Evolutionary conservation across 2,888 invertebrate species (phyloP).

Genomic region (Drosophila mimetica): DNA sequence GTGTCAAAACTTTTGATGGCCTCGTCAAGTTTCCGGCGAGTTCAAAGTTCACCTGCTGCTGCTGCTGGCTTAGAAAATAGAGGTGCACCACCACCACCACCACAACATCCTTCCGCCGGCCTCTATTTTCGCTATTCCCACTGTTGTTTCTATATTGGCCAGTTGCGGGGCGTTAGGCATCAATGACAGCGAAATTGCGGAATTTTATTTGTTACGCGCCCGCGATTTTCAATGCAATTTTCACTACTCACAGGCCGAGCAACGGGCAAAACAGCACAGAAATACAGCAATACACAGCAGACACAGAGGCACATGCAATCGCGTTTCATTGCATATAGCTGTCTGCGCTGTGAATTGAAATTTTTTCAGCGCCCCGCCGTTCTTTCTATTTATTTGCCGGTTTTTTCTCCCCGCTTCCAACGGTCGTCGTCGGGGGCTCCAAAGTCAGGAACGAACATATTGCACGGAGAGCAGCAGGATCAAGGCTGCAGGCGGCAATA

Average conservation of each 20-base stretch:
- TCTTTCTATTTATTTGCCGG: constrained; percentile 47
- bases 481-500: constrained; percentile 62
- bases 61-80: constrained; percentile 11
- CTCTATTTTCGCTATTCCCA: background rate
- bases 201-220: constrained; percentile 75
- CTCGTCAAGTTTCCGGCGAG: constrained; percentile 48
- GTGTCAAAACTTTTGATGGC: constrained; percentile 66
- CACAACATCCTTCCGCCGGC: background rate
- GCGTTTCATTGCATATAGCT: constrained; percentile 36
- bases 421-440: background rate
- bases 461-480: constrained; percentile 35
- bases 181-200: constrained; percentile 54
- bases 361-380: constrained; percentile 48
- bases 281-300: background rate
- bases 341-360: constrained; percentile 49
- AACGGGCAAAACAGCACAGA: background rate
- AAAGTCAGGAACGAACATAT: constrained; percentile 50
- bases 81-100: constrained; percentile 31
- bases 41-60: constrained; percentile 45
- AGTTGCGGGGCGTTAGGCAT: constrained; percentile 46
- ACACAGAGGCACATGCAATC: constrained; percentile 18
- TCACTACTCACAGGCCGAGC: constrained; percentile 9
- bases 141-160: constrained; percentile 21
- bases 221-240: constrained; percentile 70
- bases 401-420: background rate